A percentile compares a stretch with the other conserved stretches of the same genome.
Conservation (phyloP, 2,888 invertebrate species). For the Eupithecia subumbrata region DNA sequence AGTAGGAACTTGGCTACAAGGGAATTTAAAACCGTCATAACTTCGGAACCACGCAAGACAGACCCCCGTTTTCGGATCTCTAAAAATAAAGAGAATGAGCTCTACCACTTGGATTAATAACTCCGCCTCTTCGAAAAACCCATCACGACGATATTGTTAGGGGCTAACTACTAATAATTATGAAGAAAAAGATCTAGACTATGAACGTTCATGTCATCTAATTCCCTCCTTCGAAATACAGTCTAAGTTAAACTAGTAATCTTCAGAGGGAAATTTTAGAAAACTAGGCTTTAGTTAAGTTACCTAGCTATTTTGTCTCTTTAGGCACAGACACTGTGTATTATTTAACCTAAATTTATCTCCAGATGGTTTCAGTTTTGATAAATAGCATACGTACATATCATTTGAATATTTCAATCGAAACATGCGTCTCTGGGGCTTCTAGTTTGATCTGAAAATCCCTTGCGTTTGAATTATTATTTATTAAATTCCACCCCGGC, state of each 20-base stretch:
- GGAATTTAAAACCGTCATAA: no score
- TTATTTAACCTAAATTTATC: constrained; percentile 5
- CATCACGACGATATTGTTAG: no score
- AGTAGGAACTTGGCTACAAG: no score
- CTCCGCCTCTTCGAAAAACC: no score
- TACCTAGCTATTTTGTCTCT: background rate
- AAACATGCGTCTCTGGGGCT: constrained; percentile 19
- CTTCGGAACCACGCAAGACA: no score
- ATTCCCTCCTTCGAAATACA: background rate
- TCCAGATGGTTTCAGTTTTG: background rate
- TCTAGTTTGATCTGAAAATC: constrained; percentile 22
- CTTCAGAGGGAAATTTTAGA: background rate
- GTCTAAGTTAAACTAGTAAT: background rate
- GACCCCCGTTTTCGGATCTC: no score
- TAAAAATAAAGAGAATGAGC: no score
- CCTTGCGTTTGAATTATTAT: constrained; percentile 50
- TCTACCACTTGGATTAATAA: no score
- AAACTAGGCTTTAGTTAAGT: background rate
- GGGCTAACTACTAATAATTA: no score
- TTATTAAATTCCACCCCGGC: constrained; percentile 58
- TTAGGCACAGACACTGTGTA: background rate
- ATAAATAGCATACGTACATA: constrained; percentile 7
- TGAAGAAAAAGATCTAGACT: no score
- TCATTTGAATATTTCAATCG: constrained; percentile 13
- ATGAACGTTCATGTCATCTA: background rate